phyloP scores from a whole-genome alignment of 2,113 vertebrate species.

The Blennius ocellaris region DNA sequence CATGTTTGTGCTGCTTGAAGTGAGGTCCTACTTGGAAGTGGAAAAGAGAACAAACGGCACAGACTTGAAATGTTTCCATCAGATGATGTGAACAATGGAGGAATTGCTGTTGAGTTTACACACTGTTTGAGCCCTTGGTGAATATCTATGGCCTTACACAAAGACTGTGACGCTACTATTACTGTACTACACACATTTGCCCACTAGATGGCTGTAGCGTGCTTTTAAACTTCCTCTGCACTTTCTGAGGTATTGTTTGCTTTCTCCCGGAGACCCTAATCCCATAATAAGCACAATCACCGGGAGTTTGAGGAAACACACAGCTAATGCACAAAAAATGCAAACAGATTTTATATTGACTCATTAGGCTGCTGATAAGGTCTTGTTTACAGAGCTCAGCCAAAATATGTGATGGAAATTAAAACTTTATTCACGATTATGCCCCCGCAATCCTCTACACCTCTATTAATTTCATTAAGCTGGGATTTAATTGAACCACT shows the following conservation, averaged over 20 bases:
- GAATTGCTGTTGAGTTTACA: no score
- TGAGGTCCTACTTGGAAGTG: no score
- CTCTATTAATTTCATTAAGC: conserved; percentile 60
- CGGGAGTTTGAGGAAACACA: conserved; percentile 29
- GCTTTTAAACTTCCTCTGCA: neutral
- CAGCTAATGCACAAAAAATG: conserved; percentile 7
- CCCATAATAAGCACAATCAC: conserved; percentile 25
- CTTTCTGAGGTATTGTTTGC: conserved; percentile 5
- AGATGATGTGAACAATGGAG: no score
- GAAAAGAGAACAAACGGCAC: no score
- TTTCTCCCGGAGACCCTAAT: conserved; percentile 31
- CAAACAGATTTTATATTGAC: conserved; percentile 21
- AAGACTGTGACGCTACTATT: neutral
- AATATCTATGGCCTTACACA: no score
- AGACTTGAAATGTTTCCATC: no score
- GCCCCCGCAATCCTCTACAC: neutral
- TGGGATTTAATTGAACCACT: conserved; percentile 58
- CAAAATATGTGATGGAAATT: conserved; percentile 52
- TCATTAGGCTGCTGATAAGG: neutral
- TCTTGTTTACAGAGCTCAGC: conserved; percentile 10
- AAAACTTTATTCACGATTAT: conserved; percentile 46
- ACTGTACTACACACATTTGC: conserved; percentile 11
- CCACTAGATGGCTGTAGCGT: conserved; percentile 78
- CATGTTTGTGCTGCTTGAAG: no score
- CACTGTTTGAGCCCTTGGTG: no score